phyloP scores from a whole-genome alignment of 64 coral and sea anemone genomes.

The Montipora foliosa region DNA sequence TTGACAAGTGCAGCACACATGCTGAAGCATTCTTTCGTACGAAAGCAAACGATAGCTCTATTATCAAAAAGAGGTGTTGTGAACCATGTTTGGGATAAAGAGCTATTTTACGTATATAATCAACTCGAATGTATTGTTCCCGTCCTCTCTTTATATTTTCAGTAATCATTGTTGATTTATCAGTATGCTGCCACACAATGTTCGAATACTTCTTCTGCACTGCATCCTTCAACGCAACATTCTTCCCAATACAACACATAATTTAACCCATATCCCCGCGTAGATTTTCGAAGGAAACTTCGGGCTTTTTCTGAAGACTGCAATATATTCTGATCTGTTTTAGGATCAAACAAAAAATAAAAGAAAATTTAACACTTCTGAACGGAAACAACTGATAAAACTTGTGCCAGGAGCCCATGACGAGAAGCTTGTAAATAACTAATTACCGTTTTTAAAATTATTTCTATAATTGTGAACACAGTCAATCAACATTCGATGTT shows the following conservation, averaged over 20 bases:
- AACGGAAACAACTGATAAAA: background rate
- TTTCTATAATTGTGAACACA: too few relatives aligned
- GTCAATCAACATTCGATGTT: too few relatives aligned
- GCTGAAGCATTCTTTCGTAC: too few relatives aligned
- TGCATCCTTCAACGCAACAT: constrained; percentile 17
- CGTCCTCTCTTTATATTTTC: background rate
- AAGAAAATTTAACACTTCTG: background rate
- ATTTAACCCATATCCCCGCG: background rate
- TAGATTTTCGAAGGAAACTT: constrained; percentile 32
- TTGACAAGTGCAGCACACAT: too few relatives aligned
- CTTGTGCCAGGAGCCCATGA: too few relatives aligned
- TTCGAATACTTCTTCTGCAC: constrained; percentile 8
- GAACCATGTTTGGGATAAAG: too few relatives aligned
- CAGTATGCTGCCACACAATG: background rate
- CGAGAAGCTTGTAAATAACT: too few relatives aligned
- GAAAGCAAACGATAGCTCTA: too few relatives aligned
- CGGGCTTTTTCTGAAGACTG: constrained; percentile 25
- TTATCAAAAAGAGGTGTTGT: too few relatives aligned
- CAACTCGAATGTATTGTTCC: background rate
- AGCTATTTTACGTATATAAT: too few relatives aligned
- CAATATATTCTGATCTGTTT: constrained; percentile 6
- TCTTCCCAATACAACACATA: constrained; percentile 20
- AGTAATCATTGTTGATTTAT: background rate
- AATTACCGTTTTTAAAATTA: too few relatives aligned
- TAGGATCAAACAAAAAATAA: background rate